Evolutionary conservation across 2,888 invertebrate genomes (phyloP), one percentile per base, ranked within the genome.

Genomic region (Fragum fragum): DNA sequence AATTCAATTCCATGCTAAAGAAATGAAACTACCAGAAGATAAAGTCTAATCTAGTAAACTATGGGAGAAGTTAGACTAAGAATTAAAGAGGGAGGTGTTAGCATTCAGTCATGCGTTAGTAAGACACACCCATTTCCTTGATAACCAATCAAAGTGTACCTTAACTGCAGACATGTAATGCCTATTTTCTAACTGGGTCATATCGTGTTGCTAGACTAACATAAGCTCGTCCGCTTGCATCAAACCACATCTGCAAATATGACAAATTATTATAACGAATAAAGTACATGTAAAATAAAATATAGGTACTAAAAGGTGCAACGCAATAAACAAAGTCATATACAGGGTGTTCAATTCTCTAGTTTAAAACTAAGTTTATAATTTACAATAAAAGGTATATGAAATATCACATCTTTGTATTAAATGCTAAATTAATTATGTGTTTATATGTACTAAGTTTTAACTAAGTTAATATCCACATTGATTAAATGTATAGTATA

Each of bases 211-310:
- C 93, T 63, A 92, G 85, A 84, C 92, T 91, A 73, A 93, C 92
- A 74, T 93, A 92, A 11, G 92, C 92, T 63, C 92, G 80, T 28
- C 92, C 92, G 61, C 86, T 90, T 14, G 92, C 87, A 83, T 93
- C 92, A 89, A 92, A 93, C 92, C 92, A 93, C 91, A 92, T 92
- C 92, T 93, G 91, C 53, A 91, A 91, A 52, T 36, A 68, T 39
- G 66, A 36, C 42, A 42, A 42, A 26, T 32, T 14, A 47, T 47
- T 6, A 36, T 36, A 36, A 36, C 32, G 9, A 36, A 36, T 36
- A 36, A 36, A 36, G 9, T n/a, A n/a, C n/a, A n/a, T n/a, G n/a
- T n/a, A n/a, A n/a, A n/a, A n/a, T n/a, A n/a, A n/a, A n/a, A n/a
- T n/a, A n/a, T n/a, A n/a, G n/a, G n/a, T n/a, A n/a, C n/a, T n/a